phyloP scores from a whole-genome alignment of 2,888 invertebrate species.

The Drepana falcataria region DNA sequence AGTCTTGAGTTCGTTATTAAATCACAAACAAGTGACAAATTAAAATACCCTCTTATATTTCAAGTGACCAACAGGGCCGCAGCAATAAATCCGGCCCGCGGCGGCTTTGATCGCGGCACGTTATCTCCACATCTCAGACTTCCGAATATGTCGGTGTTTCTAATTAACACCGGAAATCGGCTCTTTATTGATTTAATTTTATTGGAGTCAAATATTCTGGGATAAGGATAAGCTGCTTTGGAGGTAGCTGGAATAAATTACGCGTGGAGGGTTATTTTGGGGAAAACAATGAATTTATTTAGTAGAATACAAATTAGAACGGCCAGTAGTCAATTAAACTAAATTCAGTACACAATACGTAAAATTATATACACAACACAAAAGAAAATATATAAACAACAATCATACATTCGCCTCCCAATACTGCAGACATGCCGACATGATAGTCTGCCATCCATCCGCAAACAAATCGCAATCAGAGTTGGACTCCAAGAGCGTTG shows the following conservation, averaged over 20 bases:
- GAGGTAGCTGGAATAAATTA: not conserved
- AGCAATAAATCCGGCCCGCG: not conserved
- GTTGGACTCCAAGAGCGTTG: too few species aligned
- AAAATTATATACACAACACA: too few species aligned
- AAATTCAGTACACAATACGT: too few species aligned
- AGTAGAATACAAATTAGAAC: too few species aligned
- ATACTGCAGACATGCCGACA: too few species aligned
- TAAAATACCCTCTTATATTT: constrained; percentile 9
- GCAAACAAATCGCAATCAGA: too few species aligned
- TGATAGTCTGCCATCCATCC: too few species aligned
- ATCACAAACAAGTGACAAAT: constrained; percentile 6
- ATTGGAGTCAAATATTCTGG: not conserved
- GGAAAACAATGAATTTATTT: too few species aligned
- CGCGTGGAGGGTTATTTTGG: too few species aligned
- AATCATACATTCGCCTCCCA: too few species aligned
- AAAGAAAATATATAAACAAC: too few species aligned
- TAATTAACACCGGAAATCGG: constrained; percentile 5
- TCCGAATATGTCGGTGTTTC: constrained; percentile 1
- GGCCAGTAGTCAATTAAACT: too few species aligned
- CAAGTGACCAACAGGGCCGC: not conserved
- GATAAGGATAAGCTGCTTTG: not conserved
- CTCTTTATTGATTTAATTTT: not conserved
- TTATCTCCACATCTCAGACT: constrained; percentile 4
- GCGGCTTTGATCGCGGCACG: constrained; percentile 5
- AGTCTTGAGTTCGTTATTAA: not conserved